phyloP scores from a whole-genome alignment of 2,888 invertebrate species.

The Bedellia somnulentella region DNA sequence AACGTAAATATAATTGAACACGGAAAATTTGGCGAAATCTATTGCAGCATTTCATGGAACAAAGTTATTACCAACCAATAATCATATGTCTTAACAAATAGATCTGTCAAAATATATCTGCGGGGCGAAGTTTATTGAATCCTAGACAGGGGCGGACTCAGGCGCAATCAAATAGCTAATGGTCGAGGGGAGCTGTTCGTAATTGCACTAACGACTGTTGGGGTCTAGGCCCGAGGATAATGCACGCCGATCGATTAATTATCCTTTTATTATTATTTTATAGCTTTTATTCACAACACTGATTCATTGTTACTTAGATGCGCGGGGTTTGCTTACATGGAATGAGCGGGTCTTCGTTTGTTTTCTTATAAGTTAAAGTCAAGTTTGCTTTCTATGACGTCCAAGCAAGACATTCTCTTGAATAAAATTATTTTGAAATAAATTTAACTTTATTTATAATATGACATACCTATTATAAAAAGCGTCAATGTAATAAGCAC shows the following conservation, averaged over 20 bases:
- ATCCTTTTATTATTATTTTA: slow-evolving; percentile 57
- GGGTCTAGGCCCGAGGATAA: slow-evolving; percentile 29
- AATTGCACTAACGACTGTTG: slow-evolving; percentile 26
- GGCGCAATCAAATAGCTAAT: slow-evolving; percentile 39
- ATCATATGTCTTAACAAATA: slow-evolving; percentile 49
- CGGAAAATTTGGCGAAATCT: no score
- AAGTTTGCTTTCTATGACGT: no score
- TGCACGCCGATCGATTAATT: slow-evolving; percentile 56
- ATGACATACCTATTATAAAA: no score
- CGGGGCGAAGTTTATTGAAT: slow-evolving; percentile 40
- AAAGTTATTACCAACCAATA: slow-evolving; percentile 39
- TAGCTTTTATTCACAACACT: slow-evolving; percentile 19
- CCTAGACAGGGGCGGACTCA: slow-evolving; percentile 20
- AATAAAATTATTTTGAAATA: no score
- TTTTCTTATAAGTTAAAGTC: no score
- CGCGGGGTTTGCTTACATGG: no score
- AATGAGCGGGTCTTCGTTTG: no score
- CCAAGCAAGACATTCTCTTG: no score
- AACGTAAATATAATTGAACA: no score
- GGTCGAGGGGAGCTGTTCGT: slow-evolving; percentile 20
- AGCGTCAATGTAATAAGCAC: no score
- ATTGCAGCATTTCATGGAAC: no score
- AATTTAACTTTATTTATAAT: no score
- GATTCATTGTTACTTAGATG: slow-evolving; percentile 19
- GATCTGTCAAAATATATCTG: slow-evolving; percentile 46